Evolutionary conservation across 2,113 vertebrate species (phyloP).

Genomic region (Rhadina sibilatrix): DNA sequence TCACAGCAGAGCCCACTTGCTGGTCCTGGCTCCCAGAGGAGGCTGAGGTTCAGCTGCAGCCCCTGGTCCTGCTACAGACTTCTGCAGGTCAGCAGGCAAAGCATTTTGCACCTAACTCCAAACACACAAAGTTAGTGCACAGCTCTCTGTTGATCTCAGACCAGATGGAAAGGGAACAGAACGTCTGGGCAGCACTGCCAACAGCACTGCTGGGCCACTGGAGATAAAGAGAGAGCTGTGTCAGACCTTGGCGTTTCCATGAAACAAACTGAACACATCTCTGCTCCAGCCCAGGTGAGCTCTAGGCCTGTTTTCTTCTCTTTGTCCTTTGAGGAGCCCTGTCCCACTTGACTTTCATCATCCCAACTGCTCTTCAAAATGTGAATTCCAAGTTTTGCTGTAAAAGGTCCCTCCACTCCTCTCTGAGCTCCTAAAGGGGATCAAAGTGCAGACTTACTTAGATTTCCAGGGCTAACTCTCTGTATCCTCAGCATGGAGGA

Average conservation of each 20-base stretch:
- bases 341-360: neutral
- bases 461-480: neutral
- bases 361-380: neutral
- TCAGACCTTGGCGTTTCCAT: neutral
- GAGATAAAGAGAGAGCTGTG: neutral
- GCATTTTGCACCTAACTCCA: neutral
- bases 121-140: neutral
- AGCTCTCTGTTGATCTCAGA: neutral
- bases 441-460: neutral
- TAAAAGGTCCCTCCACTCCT: neutral
- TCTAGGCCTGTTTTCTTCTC: neutral
- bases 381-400: neutral
- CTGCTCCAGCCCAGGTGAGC: neutral
- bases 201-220: neutral
- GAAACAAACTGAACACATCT: neutral
- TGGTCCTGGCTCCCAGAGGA: neutral
- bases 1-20: neutral
- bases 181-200: fast-evolving
- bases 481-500: neutral
- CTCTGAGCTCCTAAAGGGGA: neutral
- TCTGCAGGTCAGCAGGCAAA: neutral
- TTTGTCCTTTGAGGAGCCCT: neutral
- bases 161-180: neutral
- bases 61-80: neutral
- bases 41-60: neutral